Conservation (phyloP, 2,888 invertebrate genomes). For the Pelosia muscerda region DNA sequence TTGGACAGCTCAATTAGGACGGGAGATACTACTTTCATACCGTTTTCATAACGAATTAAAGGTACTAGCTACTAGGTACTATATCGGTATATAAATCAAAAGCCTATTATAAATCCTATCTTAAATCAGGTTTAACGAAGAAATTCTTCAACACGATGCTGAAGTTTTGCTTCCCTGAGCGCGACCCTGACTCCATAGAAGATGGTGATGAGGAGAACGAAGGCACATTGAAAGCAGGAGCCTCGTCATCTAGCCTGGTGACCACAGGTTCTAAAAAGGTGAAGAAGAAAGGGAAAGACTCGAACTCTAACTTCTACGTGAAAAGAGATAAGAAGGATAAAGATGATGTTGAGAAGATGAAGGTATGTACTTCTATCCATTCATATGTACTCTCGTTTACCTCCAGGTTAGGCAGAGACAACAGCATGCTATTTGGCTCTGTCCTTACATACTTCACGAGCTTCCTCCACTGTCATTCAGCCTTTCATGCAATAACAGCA, state of each 20-base stretch:
- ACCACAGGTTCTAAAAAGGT: constrained; percentile 83
- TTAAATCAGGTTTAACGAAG: constrained; percentile 91
- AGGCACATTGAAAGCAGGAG: constrained; percentile 68
- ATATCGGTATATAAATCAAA: too few species aligned
- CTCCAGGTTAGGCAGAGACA: too few species aligned
- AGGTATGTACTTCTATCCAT: constrained; percentile 80
- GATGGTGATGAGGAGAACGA: constrained; percentile 87
- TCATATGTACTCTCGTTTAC: too few species aligned
- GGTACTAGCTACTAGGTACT: too few species aligned
- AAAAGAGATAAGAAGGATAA: constrained; percentile 93
- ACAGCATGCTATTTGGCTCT: too few species aligned
- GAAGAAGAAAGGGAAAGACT: constrained; percentile 89
- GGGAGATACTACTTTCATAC: too few species aligned
- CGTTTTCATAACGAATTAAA: too few species aligned
- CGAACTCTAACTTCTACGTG: constrained; percentile 96
- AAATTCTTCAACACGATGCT: constrained; percentile 99
- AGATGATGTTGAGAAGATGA: constrained; percentile 99
- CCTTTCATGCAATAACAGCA: too few species aligned
- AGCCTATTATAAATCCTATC: not conserved
- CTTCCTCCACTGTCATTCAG: too few species aligned
- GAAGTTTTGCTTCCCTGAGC: constrained; percentile 98
- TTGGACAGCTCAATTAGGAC: too few species aligned
- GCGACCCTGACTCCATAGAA: constrained; percentile 94
- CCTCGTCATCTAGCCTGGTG: constrained; percentile 73
- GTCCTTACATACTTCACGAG: too few species aligned